These are phyloP conservation scores for Smithornis capensis DNA, from an alignment of 2,113 vertebrate species.

Conservation along the genomic window DNA sequence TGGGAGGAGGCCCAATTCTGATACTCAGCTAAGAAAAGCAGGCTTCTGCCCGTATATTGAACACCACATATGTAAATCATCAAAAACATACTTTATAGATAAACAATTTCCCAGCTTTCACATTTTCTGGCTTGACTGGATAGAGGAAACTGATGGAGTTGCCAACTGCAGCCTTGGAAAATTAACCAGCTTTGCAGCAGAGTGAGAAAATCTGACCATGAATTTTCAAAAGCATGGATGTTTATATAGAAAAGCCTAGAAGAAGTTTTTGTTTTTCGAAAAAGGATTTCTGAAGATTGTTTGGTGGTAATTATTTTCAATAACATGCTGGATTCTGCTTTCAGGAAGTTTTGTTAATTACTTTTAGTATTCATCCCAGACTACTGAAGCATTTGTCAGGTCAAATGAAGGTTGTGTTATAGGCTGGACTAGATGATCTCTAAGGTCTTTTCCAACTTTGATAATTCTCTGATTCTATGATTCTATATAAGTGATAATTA, in stretches of 20 bases:
- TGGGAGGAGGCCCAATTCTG: conserved; percentile 20
- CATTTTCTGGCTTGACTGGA: not conserved
- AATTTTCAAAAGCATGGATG: not conserved
- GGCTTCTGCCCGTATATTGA: not conserved
- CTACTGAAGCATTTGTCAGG: not conserved
- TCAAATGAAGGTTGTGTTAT: too few relatives aligned
- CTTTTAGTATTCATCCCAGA: not conserved
- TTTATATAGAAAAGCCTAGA: not conserved
- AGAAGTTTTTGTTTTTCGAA: not conserved
- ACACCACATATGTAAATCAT: conserved; percentile 7
- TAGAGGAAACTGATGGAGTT: conserved; percentile 6
- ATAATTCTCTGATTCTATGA: too few relatives aligned
- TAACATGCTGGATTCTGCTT: not conserved
- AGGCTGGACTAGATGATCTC: too few relatives aligned
- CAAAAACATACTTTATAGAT: not conserved
- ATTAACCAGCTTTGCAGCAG: not conserved
- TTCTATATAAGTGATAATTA: not conserved
- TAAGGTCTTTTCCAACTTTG: too few relatives aligned
- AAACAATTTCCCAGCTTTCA: not conserved
- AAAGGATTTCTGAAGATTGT: not conserved
- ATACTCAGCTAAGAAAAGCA: not conserved
- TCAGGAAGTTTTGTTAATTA: not conserved
- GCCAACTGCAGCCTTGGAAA: conserved; percentile 13
- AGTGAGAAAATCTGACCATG: not conserved
- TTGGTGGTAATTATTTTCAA: not conserved